Percentiles rank a stretch among this genome's conserved stretches.
Evolutionary conservation across 1,140 invertebrate species (phyloP).

Genomic region (Carposina sasakii): DNA sequence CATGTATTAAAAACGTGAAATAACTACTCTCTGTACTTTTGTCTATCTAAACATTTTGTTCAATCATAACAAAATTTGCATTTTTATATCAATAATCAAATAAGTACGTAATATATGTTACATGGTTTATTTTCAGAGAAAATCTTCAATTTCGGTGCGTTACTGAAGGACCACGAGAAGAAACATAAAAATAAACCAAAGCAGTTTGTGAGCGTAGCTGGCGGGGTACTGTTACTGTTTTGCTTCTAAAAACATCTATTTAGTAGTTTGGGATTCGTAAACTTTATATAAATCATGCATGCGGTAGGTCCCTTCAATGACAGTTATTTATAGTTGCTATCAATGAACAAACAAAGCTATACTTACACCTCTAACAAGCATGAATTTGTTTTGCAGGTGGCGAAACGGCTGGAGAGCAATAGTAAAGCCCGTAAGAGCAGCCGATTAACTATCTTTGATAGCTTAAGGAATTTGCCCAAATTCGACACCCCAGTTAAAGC

Average conservation of each 20-base stretch:
- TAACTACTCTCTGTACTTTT: no score
- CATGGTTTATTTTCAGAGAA: conserved; percentile 36
- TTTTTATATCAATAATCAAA: no score
- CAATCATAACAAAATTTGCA: no score
- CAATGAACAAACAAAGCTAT: no score
- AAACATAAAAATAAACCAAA: conserved; percentile 48
- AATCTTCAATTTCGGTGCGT: conserved; percentile 42
- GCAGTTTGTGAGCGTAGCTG: conserved; percentile 47
- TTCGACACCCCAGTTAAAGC: conserved; percentile 26
- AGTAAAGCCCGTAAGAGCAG: conserved; percentile 38
- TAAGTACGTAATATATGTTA: no score
- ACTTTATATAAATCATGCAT: conserved; percentile 31
- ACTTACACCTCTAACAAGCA: no score
- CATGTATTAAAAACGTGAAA: no score
- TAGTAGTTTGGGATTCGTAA: no score
- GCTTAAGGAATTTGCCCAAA: conserved; percentile 36
- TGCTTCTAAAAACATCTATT: conserved; percentile 14
- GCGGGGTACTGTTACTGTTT: conserved; percentile 38
- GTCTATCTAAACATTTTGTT: no score
- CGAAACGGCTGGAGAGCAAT: conserved; percentile 41
- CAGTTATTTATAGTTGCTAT: no score
- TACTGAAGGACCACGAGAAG: conserved; percentile 46
- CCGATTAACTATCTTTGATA: conserved; percentile 45
- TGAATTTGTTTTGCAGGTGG: conserved; percentile 41
- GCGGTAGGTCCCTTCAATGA: conserved; percentile 29